Conservation (phyloP, 2,113 vertebrate genomes). For the Cyanoliseus patagonus region DNA sequence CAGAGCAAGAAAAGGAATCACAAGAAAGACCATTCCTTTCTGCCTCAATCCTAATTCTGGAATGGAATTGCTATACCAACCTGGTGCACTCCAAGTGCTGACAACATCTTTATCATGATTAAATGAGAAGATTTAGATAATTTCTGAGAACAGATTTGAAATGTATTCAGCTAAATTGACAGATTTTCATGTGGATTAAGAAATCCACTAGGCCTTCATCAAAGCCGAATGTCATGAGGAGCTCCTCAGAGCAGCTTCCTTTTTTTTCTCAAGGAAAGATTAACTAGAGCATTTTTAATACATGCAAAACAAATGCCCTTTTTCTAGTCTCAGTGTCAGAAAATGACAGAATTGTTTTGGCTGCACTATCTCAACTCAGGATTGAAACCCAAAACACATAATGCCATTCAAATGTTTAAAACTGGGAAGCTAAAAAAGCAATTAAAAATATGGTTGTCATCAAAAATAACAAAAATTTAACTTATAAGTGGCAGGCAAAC, state of each 20-base stretch:
- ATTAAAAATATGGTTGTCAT: not conserved
- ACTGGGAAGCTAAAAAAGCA: not conserved
- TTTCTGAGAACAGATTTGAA: not conserved
- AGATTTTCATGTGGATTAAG: not conserved
- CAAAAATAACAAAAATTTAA: not conserved
- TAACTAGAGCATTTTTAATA: not conserved
- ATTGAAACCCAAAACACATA: not conserved
- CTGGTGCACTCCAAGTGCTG: not conserved
- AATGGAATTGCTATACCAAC: not conserved
- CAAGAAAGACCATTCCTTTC: not conserved
- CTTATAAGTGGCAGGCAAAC: not conserved
- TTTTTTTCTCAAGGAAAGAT: not conserved
- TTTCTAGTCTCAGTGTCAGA: not conserved
- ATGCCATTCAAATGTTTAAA: not conserved
- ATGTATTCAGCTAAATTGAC: not conserved
- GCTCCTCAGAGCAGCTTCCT: not conserved
- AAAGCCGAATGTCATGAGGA: not conserved
- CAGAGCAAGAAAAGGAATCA: not conserved
- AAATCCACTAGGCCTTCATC: not conserved
- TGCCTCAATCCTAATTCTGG: not conserved
- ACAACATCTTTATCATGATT: not conserved
- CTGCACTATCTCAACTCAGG: not conserved
- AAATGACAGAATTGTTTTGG: conserved; percentile 4
- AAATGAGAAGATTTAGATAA: not conserved
- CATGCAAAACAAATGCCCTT: not conserved